A percentile compares a stretch with the other conserved stretches of the same genome.
phyloP scores from a whole-genome alignment of 2,888 invertebrate genomes.

The Drosophila birchii region DNA sequence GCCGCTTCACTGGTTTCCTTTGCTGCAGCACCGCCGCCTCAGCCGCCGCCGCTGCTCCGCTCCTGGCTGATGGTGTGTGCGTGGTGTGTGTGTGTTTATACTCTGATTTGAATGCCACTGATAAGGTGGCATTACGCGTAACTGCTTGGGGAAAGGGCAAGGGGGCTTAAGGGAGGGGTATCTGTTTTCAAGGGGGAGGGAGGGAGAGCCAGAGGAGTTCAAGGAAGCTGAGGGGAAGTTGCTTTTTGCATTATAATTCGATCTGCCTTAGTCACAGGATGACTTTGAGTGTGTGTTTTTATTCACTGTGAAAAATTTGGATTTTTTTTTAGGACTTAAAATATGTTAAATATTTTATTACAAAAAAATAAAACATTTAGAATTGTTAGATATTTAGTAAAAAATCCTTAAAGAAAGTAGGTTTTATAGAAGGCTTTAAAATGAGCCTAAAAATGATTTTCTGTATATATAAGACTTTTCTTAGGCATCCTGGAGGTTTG shows the following conservation, averaged over 20 bases:
- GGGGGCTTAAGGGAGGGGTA: neutral
- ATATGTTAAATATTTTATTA: neutral
- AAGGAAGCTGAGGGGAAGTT: conserved; percentile 2
- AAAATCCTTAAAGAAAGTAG: fast-evolving
- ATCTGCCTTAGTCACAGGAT: conserved; percentile 63
- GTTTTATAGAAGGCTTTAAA: neutral
- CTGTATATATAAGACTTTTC: neutral
- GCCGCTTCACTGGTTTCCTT: conserved; percentile 77
- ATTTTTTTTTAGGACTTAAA: neutral
- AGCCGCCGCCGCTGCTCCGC: conserved; percentile 7
- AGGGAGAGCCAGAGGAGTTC: neutral
- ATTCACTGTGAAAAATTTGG: neutral
- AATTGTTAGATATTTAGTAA: neutral
- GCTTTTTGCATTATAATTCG: conserved; percentile 67
- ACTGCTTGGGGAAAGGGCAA: neutral
- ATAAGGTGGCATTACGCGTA: conserved; percentile 69
- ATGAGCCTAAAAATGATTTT: neutral
- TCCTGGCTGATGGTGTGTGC: conserved; percentile 15
- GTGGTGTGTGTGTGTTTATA: conserved; percentile 40
- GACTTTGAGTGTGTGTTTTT: conserved; percentile 3
- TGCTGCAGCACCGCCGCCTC: conserved; percentile 48
- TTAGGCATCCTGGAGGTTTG: neutral
- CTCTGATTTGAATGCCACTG: conserved; percentile 79
- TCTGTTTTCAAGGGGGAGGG: neutral
- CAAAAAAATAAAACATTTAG: neutral